Conservation (phyloP, 2,113 vertebrate species). For the Sporophila hypoxantha region DNA sequence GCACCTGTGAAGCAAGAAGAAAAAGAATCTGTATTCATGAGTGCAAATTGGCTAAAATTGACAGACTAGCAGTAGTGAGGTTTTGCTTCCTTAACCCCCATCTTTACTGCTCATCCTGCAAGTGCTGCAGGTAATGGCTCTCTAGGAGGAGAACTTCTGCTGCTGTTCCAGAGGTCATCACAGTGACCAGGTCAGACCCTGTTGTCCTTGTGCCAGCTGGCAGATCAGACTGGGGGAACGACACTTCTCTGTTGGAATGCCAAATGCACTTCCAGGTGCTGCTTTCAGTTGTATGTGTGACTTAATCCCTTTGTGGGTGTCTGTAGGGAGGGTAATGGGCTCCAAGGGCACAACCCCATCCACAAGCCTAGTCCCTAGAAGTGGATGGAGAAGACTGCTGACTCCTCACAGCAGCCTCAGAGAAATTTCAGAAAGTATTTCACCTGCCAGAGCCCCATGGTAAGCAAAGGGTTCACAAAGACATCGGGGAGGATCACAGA, state of each 20-base stretch:
- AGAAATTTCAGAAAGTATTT: not conserved
- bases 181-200: not conserved
- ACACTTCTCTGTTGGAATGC: not conserved
- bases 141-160: not conserved
- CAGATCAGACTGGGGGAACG: rapidly evolving
- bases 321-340: not conserved
- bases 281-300: not conserved
- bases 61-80: slow-evolving; percentile 4
- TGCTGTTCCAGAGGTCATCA: not conserved
- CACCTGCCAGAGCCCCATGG: not conserved
- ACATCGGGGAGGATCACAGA: not conserved
- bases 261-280: not conserved
- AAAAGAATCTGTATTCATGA: slow-evolving; percentile 46
- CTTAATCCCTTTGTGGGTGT: not conserved
- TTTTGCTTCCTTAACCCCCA: not conserved
- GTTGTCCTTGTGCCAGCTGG: not conserved
- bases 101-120: not conserved
- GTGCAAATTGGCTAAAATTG: slow-evolving; percentile 54
- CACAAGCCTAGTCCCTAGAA: not conserved
- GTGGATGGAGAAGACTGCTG: not conserved
- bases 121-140: not conserved
- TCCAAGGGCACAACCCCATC: not conserved
- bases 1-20: slow-evolving; percentile 36
- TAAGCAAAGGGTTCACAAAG: not conserved
- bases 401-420: not conserved